Percentiles rank a stretch among this genome's conserved stretches.
phyloP scores from a whole-genome alignment of 2,888 invertebrate genomes.

The Seira sanloemensis region DNA sequence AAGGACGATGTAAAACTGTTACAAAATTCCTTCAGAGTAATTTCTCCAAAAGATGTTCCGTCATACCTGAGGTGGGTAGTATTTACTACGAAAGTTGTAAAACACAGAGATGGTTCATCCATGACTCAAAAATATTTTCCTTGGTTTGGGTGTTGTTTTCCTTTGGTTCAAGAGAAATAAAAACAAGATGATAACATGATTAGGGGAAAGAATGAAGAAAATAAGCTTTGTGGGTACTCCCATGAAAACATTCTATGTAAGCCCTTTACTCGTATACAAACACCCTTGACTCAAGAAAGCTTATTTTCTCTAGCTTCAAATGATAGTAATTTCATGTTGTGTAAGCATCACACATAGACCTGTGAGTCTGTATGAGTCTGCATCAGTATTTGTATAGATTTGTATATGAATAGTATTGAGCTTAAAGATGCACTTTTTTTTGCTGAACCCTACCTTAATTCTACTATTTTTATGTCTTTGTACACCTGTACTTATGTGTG shows the following conservation, averaged over 20 bases:
- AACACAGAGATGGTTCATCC: background rate
- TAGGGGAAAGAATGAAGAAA: background rate
- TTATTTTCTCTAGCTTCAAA: background rate
- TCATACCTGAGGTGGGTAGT: background rate
- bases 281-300: background rate
- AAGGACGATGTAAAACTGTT: background rate
- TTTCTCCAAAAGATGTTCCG: background rate
- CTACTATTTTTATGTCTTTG: conserved; percentile 32
- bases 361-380: background rate
- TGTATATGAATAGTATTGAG: background rate
- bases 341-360: background rate
- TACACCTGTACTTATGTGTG: background rate
- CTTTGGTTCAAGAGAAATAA: background rate
- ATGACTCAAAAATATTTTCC: too few species aligned
- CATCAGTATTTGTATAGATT: background rate
- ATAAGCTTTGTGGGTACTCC: too few species aligned
- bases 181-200: background rate
- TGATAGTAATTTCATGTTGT: background rate
- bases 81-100: background rate
- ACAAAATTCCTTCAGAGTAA: background rate
- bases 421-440: conserved; percentile 20
- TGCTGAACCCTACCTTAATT: conserved; percentile 41
- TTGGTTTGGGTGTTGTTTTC: background rate
- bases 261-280: background rate
- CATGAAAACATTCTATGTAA: too few species aligned